Percentiles rank a stretch among this genome's conserved stretches.
Evolutionary conservation across 2,113 vertebrate species (phyloP).

Genomic region (Gallinago undulata): DNA sequence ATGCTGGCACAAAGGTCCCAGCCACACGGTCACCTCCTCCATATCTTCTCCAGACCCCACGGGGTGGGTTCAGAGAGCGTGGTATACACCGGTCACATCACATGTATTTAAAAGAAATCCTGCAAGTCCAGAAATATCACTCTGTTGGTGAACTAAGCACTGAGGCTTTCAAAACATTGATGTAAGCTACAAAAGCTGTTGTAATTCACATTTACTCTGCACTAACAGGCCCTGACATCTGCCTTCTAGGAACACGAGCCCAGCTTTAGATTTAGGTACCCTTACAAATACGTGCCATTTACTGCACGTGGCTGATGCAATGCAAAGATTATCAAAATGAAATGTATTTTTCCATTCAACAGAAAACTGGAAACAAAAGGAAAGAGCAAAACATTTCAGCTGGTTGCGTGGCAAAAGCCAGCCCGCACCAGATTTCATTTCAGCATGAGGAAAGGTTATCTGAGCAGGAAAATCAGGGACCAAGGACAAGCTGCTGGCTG

Average conservation of each 20-base stretch:
- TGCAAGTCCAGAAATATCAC: not conserved
- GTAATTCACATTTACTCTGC: not conserved
- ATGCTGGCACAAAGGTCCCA: not conserved
- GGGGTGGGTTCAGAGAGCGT: not conserved
- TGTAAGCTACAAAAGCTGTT: not conserved
- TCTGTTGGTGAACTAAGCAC: not conserved
- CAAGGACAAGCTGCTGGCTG: not conserved
- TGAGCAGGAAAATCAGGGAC: not conserved
- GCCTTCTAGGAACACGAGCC: not conserved
- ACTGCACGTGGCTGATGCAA: not conserved
- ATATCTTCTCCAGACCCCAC: accelerated
- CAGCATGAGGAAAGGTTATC: not conserved
- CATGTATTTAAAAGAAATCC: not conserved
- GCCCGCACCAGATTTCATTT: not conserved
- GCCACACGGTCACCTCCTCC: not conserved
- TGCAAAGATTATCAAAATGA: not conserved
- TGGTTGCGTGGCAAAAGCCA: not conserved
- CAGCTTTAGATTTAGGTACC: not conserved
- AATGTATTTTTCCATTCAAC: not conserved
- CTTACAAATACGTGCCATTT: not conserved
- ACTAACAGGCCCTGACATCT: not conserved
- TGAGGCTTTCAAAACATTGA: not conserved
- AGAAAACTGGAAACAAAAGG: not conserved
- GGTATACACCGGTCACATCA: not conserved
- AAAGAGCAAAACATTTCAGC: not conserved